Base-by-base conservation (phyloP, 2,113 vertebrate species). In the Callaeas wilsoni region DNA sequence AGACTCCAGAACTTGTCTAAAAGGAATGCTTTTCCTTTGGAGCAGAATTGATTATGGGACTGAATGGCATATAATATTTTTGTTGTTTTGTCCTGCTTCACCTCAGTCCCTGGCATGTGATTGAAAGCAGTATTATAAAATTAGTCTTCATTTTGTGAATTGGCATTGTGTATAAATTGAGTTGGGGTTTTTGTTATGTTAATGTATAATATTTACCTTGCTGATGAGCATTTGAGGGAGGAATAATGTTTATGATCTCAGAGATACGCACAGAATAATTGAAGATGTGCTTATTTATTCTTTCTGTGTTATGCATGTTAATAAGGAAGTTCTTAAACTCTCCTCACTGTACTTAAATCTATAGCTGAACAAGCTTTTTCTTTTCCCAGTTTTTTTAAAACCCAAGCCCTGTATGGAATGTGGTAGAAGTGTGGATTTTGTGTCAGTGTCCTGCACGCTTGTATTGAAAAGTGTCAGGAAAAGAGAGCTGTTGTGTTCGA, bases 371-470 rank as follows among this genome's bases (percentile, higher is more conserved):
- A 62, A 76, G 10, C 8, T 33, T 55, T 47, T 47, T 39, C 21
- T 32, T 74, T 26, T 21, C 4, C 13, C 32, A 26, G 5, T 50
- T 47, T 33, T 52, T n/a, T n/a, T 41, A 41, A 50, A 75, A 59
- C 21, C 17, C 15, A 50, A 1, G 37, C 7, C 4, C 13, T 37
- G 0, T 59, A 5, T 47, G 39, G 29, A 57, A 44, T 63, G 22
- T 18, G 9, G 5, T 32, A 12, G 4, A 78, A 55, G 19, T 44
- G 8, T n/a, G 32, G 1, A 0, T 63, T 79, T 46, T 7, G 1
- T 49, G 17, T 55, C 10, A 13, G n/a, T 32, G 26, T 84, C 16
- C 55, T 74, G 20, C 23, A 8, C 6, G 2, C 60, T 17, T 4
- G 1, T 15, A 13, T 22, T n/a, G 46, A 23, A 22, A 30, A 42